Conservation (phyloP, 92 coral and sea anemone genomes). For the Paramuricea clavata region DNA sequence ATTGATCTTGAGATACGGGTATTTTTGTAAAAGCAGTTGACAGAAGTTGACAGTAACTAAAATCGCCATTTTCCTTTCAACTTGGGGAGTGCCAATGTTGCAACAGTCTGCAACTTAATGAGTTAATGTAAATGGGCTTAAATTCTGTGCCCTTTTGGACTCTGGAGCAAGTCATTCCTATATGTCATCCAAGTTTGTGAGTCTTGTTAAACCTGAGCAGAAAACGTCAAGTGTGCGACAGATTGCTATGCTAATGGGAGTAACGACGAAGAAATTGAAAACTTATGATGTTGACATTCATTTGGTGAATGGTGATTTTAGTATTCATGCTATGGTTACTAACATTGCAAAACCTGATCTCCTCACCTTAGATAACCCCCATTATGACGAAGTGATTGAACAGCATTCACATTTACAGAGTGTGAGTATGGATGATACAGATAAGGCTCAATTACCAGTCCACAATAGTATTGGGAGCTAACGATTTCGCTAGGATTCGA, state of each 20-base stretch:
- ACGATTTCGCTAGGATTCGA: slow-evolving; percentile 67
- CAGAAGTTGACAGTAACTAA: too few relatives aligned
- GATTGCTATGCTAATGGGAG: slow-evolving; percentile 77
- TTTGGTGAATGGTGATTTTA: slow-evolving; percentile 58
- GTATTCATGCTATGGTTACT: slow-evolving; percentile 50
- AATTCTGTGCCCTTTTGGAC: slow-evolving; percentile 71
- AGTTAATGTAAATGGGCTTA: slow-evolving; percentile 53
- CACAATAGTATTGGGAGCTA: slow-evolving; percentile 74
- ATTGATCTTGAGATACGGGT: too few relatives aligned
- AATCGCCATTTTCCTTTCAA: too few relatives aligned
- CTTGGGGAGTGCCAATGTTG: too few relatives aligned
- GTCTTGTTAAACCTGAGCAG: slow-evolving; percentile 63
- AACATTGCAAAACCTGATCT: slow-evolving; percentile 56
- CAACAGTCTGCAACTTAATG: too few relatives aligned
- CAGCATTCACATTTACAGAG: slow-evolving; percentile 64
- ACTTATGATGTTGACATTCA: slow-evolving; percentile 55
- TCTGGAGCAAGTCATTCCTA: slow-evolving; percentile 81
- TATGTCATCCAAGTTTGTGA: slow-evolving; percentile 67
- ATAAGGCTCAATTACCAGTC: slow-evolving; percentile 60
- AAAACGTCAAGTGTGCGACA: slow-evolving; percentile 59
- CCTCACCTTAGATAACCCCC: slow-evolving; percentile 69
- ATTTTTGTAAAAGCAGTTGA: too few relatives aligned
- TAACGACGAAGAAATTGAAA: slow-evolving; percentile 72
- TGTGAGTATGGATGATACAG: slow-evolving; percentile 68
- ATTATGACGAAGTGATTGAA: slow-evolving; percentile 57